phyloP scores from a whole-genome alignment of 2,888 invertebrate genomes.

The Diaperis boleti region DNA sequence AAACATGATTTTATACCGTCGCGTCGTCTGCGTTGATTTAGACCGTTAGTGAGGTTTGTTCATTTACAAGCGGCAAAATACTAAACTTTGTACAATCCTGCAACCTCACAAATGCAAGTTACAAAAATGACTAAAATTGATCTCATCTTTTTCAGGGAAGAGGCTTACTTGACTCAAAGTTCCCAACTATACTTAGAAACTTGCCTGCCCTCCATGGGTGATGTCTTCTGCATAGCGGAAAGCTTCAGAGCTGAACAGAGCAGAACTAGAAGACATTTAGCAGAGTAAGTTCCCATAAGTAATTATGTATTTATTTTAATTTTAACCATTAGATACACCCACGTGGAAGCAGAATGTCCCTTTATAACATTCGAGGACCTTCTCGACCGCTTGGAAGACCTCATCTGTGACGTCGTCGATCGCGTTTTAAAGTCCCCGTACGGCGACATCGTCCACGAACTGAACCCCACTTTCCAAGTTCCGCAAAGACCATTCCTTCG shows the following conservation, averaged over 20 bases:
- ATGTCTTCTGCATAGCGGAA: conserved; percentile 97
- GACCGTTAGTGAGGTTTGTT: no score
- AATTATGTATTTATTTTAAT: no score
- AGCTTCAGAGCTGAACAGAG: conserved; percentile 99
- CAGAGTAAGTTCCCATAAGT: conserved; percentile 85
- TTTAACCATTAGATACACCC: conserved; percentile 87
- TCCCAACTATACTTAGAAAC: conserved; percentile 99
- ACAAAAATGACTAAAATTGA: no score
- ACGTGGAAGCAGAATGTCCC: conserved; percentile 96
- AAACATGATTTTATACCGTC: no score
- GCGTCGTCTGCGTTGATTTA: no score
- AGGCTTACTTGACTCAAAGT: conserved; percentile 96
- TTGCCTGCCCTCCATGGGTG: conserved; percentile 92
- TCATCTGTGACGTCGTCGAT: conserved; percentile 95
- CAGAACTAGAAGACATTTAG: conserved; percentile 94
- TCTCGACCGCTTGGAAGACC: conserved; percentile 88
- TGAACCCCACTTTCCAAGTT: conserved; percentile 90
- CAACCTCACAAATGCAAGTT: no score
- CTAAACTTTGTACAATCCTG: no score
- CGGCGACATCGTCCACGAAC: conserved; percentile 84
- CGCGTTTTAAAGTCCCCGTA: conserved; percentile 88
- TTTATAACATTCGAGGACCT: conserved; percentile 94
- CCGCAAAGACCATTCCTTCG: conserved; percentile 92
- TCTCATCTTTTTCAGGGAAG: no score
- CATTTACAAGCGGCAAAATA: no score